These are phyloP conservation scores for Agrochola lychnidis DNA, from an alignment of 2,888 invertebrate genomes.

Conservation along the genomic window DNA sequence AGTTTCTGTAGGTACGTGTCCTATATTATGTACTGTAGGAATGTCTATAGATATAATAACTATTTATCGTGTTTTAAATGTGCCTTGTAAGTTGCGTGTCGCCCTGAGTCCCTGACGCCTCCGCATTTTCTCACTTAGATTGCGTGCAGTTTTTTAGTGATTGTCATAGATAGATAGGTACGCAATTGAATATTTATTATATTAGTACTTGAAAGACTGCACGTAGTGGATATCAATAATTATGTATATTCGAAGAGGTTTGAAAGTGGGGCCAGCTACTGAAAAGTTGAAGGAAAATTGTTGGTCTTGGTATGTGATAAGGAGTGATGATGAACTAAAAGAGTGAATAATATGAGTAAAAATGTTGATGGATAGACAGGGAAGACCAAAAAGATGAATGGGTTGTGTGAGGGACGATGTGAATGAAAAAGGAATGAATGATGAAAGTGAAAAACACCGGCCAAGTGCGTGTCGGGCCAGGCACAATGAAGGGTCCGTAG, in stretches of 20 bases:
- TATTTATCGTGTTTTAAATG: not conserved
- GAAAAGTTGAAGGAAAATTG: not conserved
- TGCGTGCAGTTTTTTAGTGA: not conserved
- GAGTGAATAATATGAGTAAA: too few species aligned
- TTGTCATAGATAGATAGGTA: not conserved
- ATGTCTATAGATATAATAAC: not conserved
- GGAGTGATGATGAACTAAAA: not conserved
- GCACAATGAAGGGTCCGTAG: too few species aligned
- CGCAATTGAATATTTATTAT: not conserved
- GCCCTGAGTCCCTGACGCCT: not conserved
- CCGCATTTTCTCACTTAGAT: not conserved
- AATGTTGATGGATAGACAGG: not conserved
- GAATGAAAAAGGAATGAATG: not conserved
- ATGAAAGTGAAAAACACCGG: not conserved
- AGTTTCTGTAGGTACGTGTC: not conserved
- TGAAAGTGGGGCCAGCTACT: not conserved
- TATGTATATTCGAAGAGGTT: not conserved
- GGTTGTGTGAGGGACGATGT: not conserved
- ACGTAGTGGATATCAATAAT: not conserved
- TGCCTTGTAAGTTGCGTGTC: not conserved
- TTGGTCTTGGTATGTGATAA: not conserved
- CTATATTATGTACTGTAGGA: not conserved
- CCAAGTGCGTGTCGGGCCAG: too few species aligned
- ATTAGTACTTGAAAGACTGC: not conserved
- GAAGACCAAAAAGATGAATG: not conserved